Evolutionary conservation across 2,888 invertebrate genomes (phyloP).

Genomic region (Spatulosminthurus flaviceps): DNA sequence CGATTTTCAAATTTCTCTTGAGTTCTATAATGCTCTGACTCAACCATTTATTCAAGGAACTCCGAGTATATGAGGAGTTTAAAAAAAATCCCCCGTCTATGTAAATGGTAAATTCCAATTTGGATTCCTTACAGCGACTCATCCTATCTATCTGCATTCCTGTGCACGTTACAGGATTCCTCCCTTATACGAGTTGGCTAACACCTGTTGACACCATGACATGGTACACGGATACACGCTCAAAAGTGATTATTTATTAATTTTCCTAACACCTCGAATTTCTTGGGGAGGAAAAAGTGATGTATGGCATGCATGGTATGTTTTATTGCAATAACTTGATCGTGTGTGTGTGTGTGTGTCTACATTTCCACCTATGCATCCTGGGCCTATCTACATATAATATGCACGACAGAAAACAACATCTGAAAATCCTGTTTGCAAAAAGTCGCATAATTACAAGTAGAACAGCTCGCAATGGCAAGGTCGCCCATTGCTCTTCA

Average conservation of each 20-base stretch:
- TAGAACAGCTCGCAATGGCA: slow-evolving; percentile 16
- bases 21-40: no score
- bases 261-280: not conserved
- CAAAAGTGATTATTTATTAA: not conserved
- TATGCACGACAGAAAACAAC: not conserved
- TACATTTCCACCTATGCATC: no score
- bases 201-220: no score
- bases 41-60: not conserved
- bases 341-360: slow-evolving; percentile 1
- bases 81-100: not conserved
- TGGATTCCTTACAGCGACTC: not conserved
- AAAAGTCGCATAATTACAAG: not conserved
- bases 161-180: not conserved
- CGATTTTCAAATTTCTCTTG: no score
- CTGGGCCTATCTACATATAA: no score
- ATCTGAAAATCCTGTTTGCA: not conserved
- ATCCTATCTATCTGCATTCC: no score
- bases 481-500: slow-evolving; percentile 16
- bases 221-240: not conserved
- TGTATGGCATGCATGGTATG: not conserved
- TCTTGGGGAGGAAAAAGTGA: not conserved
- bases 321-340: not conserved
- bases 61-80: not conserved
- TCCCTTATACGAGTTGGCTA: not conserved
- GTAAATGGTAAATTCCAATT: not conserved